phyloP scores from a whole-genome alignment of 1,140 invertebrate genomes.

The Dermatophagoides farinae region DNA sequence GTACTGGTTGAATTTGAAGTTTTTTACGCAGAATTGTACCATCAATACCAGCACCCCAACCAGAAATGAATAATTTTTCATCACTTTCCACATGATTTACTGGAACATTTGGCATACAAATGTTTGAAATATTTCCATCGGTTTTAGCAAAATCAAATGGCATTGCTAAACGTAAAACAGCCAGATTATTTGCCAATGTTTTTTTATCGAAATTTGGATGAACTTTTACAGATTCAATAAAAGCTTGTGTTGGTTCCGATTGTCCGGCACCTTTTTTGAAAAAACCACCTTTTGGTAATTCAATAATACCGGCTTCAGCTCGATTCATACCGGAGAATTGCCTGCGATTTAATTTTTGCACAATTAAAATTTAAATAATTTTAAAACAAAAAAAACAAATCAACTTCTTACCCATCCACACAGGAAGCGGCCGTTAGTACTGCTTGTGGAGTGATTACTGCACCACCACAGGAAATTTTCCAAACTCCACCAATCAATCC shows the following conservation, averaged over 20 bases:
- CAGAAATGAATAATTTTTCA: background rate
- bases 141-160: conserved; percentile 5
- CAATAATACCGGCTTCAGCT: background rate
- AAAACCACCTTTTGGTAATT: conserved; percentile 9
- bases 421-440: conserved; percentile 3
- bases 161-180: background rate
- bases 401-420: conserved; percentile 7
- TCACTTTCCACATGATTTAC: background rate
- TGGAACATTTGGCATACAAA: background rate
- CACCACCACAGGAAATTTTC: conserved; percentile 7
- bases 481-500: background rate
- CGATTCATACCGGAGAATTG: background rate
- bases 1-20: conserved; percentile 1
- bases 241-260: background rate
- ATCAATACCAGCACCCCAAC: background rate
- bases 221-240: background rate
- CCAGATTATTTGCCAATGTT: background rate
- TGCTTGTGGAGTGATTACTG: background rate
- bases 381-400: background rate
- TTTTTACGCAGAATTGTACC: background rate
- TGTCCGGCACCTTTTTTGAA: background rate
- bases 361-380: background rate
- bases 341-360: background rate
- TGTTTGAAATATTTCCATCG: background rate
- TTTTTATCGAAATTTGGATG: conserved; percentile 8